Conservation (phyloP, 2,888 invertebrate genomes). For the Parelbella ahira region DNA sequence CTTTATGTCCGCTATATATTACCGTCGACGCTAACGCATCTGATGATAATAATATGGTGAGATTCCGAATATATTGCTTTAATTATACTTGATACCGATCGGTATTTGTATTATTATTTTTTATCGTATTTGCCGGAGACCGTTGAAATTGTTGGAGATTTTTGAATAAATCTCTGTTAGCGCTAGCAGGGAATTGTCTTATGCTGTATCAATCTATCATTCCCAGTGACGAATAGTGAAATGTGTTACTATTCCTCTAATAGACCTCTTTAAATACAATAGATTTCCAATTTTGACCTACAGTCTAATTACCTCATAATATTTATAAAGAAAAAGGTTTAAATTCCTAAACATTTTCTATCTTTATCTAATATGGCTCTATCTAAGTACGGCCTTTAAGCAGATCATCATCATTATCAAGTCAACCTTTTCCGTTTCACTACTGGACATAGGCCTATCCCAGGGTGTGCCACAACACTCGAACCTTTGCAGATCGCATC, state of each 20-base stretch:
- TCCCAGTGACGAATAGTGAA: constrained; percentile 1
- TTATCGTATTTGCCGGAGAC: constrained; percentile 32
- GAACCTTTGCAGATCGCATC: no score
- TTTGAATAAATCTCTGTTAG: constrained; percentile 10
- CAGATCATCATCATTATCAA: no score
- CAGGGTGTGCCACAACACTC: no score
- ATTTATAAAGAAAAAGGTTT: no score
- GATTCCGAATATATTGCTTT: constrained; percentile 71
- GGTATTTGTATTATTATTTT: constrained; percentile 56
- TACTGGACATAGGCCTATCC: no score
- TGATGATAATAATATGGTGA: constrained; percentile 61
- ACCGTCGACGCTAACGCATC: constrained; percentile 59
- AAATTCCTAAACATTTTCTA: no score
- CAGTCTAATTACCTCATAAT: no score
- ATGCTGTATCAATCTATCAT: not conserved
- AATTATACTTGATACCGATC: constrained; percentile 72
- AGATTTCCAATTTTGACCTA: no score
- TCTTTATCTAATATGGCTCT: no score
- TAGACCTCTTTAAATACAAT: no score
- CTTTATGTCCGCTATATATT: constrained; percentile 76
- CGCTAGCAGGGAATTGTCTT: constrained; percentile 14
- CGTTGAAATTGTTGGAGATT: constrained; percentile 16
- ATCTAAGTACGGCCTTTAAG: no score
- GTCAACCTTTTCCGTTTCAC: no score
- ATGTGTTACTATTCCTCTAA: not conserved